Percentiles rank a stretch among this genome's conserved stretches.
Conservation (phyloP, 2,113 vertebrate genomes). For the Dicerorhinus sumatrensis region DNA sequence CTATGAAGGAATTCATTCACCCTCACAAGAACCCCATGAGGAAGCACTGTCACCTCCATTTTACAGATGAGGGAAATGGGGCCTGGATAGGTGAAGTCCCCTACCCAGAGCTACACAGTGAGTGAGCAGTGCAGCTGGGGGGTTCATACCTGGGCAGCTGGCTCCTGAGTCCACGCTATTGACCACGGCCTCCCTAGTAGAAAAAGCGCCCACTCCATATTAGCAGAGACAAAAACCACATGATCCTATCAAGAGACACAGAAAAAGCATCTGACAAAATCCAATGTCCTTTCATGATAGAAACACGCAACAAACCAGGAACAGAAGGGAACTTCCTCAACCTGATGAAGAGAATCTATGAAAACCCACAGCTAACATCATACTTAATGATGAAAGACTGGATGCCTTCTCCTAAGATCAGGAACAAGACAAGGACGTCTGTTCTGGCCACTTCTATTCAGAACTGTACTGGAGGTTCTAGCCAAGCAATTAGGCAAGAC, state of each 20-base stretch:
- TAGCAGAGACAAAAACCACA: neutral
- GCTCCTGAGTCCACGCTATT: neutral
- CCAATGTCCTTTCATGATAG: neutral
- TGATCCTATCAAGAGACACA: neutral
- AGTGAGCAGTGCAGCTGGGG: fast-evolving
- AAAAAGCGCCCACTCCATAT: neutral
- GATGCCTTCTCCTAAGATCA: neutral
- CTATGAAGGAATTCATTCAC: neutral
- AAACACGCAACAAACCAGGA: neutral
- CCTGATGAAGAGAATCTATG: neutral
- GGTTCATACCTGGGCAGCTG: fast-evolving
- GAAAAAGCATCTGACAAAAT: neutral
- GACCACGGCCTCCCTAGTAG: neutral
- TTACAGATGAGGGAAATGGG: neutral
- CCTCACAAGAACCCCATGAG: neutral
- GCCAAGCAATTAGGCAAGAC: neutral
- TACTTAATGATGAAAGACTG: neutral
- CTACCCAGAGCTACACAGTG: neutral
- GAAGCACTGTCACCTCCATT: neutral
- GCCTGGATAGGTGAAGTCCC: neutral
- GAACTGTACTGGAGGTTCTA: neutral
- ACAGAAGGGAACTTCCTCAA: neutral
- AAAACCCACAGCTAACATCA: neutral
- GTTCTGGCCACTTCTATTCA: too few species aligned
- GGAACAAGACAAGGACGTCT: neutral